phyloP scores from a whole-genome alignment of 1,140 invertebrate species.

The Pseudachorutes palmiensis region DNA sequence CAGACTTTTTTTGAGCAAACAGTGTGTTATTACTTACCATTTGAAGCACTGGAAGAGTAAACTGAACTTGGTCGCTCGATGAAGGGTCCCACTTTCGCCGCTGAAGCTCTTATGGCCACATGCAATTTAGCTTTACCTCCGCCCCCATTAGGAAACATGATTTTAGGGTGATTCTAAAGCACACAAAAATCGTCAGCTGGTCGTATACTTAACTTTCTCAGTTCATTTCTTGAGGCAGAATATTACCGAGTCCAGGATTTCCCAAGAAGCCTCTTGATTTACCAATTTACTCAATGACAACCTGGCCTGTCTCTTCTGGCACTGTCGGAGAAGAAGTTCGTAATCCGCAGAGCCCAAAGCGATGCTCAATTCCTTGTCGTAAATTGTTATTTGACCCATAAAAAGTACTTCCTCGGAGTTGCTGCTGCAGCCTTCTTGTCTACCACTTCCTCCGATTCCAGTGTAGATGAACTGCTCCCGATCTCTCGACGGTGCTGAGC shows the following conservation, averaged over 20 bases:
- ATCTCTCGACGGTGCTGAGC: conserved; percentile 25
- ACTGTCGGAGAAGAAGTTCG: conserved; percentile 24
- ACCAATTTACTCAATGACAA: conserved; percentile 13
- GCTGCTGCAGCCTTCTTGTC: background rate
- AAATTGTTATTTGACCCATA: conserved; percentile 27
- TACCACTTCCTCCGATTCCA: background rate
- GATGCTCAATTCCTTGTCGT: conserved; percentile 23
- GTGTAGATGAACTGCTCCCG: conserved; percentile 29
- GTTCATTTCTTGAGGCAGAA: background rate
- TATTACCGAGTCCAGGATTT: conserved; percentile 21
- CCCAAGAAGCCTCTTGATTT: conserved; percentile 24
- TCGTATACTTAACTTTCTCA: background rate
- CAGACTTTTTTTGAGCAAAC: too few relatives aligned
- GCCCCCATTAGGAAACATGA: conserved; percentile 14
- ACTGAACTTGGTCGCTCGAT: conserved; percentile 12
- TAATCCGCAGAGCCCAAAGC: conserved; percentile 26
- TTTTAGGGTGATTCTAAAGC: conserved; percentile 21
- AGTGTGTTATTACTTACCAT: too few relatives aligned
- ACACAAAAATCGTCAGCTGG: too few relatives aligned
- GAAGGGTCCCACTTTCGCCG: background rate
- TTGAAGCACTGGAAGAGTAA: background rate
- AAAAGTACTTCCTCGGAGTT: conserved; percentile 20
- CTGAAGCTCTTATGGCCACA: conserved; percentile 21
- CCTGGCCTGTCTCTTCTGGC: background rate
- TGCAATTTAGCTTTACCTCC: conserved; percentile 16